Conservation (phyloP, 2,888 invertebrate species). For the Atrina japonica region DNA sequence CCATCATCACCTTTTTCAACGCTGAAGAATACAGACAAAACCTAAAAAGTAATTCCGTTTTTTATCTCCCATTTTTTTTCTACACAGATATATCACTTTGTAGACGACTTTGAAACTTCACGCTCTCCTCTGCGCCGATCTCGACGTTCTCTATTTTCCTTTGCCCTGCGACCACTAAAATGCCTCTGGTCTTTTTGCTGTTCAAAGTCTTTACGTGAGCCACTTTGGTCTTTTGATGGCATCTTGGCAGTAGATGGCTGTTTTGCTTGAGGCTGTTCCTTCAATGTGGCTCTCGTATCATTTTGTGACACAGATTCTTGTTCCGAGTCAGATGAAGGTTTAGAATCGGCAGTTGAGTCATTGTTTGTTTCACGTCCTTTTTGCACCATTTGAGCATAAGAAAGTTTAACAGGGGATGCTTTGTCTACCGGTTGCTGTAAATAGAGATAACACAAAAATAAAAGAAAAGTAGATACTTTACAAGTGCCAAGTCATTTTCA, state of each 20-base stretch:
- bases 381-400: constrained; percentile 75
- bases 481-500: too few relatives aligned
- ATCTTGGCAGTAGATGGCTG: constrained; percentile 49
- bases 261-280: constrained; percentile 62
- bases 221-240: constrained; percentile 42
- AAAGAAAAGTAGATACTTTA: too few relatives aligned
- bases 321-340: constrained; percentile 26
- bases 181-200: constrained; percentile 61
- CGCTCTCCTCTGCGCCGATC: constrained; percentile 51
- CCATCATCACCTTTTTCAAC: too few relatives aligned
- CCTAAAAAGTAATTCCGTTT: too few relatives aligned
- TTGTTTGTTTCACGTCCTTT: constrained; percentile 55
- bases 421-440: constrained; percentile 32
- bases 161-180: constrained; percentile 94
- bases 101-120: constrained; percentile 39
- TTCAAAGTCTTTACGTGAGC: constrained; percentile 55
- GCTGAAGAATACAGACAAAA: too few relatives aligned
- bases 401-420: constrained; percentile 58
- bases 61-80: too few relatives aligned
- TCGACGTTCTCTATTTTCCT: constrained; percentile 88
- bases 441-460: not conserved
- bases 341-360: constrained; percentile 44
- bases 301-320: constrained; percentile 35
- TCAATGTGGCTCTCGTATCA: constrained; percentile 52
- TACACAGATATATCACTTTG: constrained; percentile 12